Evolutionary conservation across 2,113 vertebrate species (phyloP).

Genomic region (Shinisaurus crocodilurus): DNA sequence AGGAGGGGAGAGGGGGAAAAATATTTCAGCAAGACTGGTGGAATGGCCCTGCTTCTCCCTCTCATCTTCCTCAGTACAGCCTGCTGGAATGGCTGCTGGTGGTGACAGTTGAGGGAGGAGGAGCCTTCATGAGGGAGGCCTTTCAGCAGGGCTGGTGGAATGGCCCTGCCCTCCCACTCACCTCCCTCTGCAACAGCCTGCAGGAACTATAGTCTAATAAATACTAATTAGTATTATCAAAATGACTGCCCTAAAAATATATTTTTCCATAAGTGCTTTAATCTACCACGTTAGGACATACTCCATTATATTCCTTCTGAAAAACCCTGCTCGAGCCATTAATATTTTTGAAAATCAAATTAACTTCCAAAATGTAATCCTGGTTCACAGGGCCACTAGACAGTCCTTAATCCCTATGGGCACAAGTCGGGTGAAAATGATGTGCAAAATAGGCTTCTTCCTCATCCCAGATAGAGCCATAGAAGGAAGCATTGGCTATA

Average conservation of each 20-base stretch:
- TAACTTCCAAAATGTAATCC: constrained; percentile 64
- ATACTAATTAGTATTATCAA: neutral
- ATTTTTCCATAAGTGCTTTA: neutral
- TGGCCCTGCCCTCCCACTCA: too few relatives aligned
- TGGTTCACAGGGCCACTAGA: constrained; percentile 36
- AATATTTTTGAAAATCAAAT: constrained; percentile 42
- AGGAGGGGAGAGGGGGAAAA: too few relatives aligned
- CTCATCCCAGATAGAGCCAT: constrained; percentile 31
- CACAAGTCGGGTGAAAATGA: constrained; percentile 51
- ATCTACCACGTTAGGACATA: neutral
- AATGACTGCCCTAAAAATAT: neutral
- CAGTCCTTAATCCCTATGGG: constrained; percentile 55
- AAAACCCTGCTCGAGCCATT: constrained; percentile 40
- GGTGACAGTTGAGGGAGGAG: too few relatives aligned
- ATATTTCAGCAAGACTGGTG: too few relatives aligned
- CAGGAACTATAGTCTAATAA: too few relatives aligned
- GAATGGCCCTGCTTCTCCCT: too few relatives aligned
- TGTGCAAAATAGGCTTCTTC: constrained; percentile 29
- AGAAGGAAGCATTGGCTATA: constrained; percentile 11
- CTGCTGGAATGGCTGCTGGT: too few relatives aligned
- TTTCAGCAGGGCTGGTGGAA: too few relatives aligned
- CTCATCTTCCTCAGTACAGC: too few relatives aligned
- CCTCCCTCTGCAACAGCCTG: too few relatives aligned
- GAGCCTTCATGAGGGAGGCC: too few relatives aligned
- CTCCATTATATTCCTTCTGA: constrained; percentile 2